A percentile compares a stretch with the other conserved stretches of the same genome.
These are phyloP conservation scores for Sceloporus undulatus DNA, from an alignment of 2,113 vertebrate species.

Conservation along the genomic window DNA sequence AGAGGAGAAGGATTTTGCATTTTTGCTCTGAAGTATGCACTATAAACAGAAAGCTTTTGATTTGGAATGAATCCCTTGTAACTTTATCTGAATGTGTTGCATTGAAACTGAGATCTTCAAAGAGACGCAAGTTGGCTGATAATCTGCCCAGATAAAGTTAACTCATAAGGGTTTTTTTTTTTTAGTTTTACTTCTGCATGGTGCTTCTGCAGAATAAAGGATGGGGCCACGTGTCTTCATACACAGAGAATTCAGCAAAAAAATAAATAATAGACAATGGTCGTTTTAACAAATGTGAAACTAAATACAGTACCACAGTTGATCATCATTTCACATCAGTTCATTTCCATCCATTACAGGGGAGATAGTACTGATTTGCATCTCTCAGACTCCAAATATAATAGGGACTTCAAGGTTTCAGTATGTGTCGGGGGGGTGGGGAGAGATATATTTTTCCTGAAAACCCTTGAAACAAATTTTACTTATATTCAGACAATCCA, in stretches of 20 bases:
- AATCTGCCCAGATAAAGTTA: constrained; percentile 51
- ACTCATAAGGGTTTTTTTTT: constrained; percentile 41
- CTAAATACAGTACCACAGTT: not conserved
- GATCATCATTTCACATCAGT: constrained; percentile 27
- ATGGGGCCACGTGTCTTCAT: constrained; percentile 41
- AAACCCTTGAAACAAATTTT: not conserved
- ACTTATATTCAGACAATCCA: not conserved
- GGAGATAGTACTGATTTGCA: constrained; percentile 26
- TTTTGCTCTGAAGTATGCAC: constrained; percentile 35
- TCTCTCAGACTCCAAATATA: constrained; percentile 12
- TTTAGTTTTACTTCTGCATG: constrained; percentile 38
- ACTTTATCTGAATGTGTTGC: constrained; percentile 52
- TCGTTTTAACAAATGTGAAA: not conserved
- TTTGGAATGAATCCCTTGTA: constrained; percentile 44
- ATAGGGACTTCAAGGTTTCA: not conserved
- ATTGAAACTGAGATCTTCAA: constrained; percentile 59
- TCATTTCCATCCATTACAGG: constrained; percentile 13
- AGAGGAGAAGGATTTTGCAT: constrained; percentile 51
- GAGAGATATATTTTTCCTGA: not conserved
- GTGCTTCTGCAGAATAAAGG: constrained; percentile 44
- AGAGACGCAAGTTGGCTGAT: constrained; percentile 42
- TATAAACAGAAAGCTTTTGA: constrained; percentile 45
- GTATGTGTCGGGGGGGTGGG: not conserved
- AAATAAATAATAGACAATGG: too few relatives aligned
- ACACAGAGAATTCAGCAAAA: constrained; percentile 37